A percentile compares a stretch with the other conserved stretches of the same genome.
These are phyloP conservation scores for Drosophila neocordata DNA, from an alignment of 1,140 invertebrate genomes.

Conservation along the genomic window DNA sequence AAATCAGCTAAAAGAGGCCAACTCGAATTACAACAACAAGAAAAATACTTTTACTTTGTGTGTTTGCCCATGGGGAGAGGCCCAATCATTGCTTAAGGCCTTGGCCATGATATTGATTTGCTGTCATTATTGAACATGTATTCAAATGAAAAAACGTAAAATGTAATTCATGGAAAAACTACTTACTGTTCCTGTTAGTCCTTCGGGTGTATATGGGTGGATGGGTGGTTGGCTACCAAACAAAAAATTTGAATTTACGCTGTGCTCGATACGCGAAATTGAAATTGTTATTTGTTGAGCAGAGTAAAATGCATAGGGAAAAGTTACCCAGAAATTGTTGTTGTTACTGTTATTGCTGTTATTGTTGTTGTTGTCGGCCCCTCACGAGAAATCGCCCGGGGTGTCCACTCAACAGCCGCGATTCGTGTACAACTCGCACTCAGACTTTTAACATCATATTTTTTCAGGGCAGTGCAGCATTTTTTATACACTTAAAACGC, in stretches of 20 bases:
- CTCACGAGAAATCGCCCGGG: constrained; percentile 2
- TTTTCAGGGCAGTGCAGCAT: constrained; percentile 33
- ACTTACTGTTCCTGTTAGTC: constrained; percentile 43
- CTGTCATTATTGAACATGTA: constrained; percentile 77
- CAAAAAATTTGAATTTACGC: constrained; percentile 76
- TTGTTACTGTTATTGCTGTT: background rate
- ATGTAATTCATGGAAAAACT: constrained; percentile 52
- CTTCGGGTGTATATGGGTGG: constrained; percentile 26
- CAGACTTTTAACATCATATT: constrained; percentile 42
- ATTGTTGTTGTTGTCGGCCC: background rate
- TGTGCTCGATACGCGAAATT: constrained; percentile 69
- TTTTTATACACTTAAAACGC: constrained; percentile 1
- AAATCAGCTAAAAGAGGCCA: constrained; percentile 16
- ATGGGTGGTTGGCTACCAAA: background rate
- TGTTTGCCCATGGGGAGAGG: background rate
- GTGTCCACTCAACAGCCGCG: constrained; percentile 48
- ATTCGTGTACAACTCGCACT: constrained; percentile 43
- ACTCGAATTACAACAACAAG: background rate
- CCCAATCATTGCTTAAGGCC: constrained; percentile 43
- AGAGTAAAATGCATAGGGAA: constrained; percentile 27
- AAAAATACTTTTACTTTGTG: constrained; percentile 67
- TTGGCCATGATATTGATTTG: constrained; percentile 77
- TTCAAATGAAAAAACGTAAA: constrained; percentile 27
- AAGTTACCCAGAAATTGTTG: constrained; percentile 17
- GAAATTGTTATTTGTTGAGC: constrained; percentile 76